Conservation (phyloP, 1,140 invertebrate species). For the Cotesia vestalis region DNA sequence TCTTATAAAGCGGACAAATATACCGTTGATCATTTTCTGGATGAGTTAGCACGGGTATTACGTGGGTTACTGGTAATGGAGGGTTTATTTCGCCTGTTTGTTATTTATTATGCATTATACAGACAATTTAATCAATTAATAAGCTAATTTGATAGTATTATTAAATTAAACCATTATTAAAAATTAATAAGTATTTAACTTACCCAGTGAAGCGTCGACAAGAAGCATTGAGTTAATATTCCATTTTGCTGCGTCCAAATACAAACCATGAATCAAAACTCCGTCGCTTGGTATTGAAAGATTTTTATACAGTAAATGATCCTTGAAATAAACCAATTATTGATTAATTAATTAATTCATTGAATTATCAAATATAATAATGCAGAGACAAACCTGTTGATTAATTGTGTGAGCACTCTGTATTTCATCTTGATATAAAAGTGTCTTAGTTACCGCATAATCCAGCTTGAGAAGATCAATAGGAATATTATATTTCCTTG, state of each 20-base stretch:
- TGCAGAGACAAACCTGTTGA: neutral
- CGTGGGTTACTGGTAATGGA: conserved; percentile 77
- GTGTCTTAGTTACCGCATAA: conserved; percentile 69
- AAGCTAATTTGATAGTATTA: neutral
- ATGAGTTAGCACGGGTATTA: conserved; percentile 74
- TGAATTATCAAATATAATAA: neutral
- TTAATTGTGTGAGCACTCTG: conserved; percentile 63
- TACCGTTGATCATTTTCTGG: conserved; percentile 74
- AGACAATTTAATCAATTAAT: neutral
- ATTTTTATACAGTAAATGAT: conserved; percentile 64
- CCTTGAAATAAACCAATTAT: conserved; percentile 34
- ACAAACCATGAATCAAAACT: conserved; percentile 85
- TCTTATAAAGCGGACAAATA: conserved; percentile 84
- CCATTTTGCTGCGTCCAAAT: conserved; percentile 87
- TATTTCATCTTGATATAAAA: conserved; percentile 75
- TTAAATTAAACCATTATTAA: neutral
- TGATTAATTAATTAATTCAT: too few species aligned
- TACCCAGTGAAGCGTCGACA: conserved; percentile 77
- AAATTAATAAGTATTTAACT: conserved; percentile 23
- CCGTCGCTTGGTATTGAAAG: conserved; percentile 75
- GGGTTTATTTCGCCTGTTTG: conserved; percentile 77
- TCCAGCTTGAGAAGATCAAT: conserved; percentile 84
- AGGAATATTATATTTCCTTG: conserved; percentile 82
- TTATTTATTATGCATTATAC: neutral
- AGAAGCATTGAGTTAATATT: conserved; percentile 72